Evolutionary conservation across 2,888 invertebrate genomes (phyloP), one percentile per base, ranked within the genome.

Genomic region (Lysandra bellargus): DNA sequence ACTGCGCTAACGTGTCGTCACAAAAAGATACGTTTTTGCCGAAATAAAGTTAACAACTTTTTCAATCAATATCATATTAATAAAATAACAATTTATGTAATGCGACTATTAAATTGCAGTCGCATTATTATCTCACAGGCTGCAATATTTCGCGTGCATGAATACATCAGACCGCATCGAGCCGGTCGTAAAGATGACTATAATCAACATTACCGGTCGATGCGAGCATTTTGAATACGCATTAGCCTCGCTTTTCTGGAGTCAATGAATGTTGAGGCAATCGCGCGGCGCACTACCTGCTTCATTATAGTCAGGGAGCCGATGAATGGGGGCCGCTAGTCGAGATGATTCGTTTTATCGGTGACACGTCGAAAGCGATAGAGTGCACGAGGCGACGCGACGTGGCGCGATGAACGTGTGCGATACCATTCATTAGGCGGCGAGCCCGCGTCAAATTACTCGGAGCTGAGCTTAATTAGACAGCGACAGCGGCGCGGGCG

Each of bases 391-490:
- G 80, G 80, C 79, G 74, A 79, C 89, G 89, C 85, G 87, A 89
- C 90, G 89, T 88, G 89, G 88, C 81, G 88, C 88, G 94, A 94
- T 94, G 91, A 90, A 93, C 92, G 94, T 93, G 93, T 93, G 91
- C 91, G 94, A 94, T 94, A 94, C 90, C 88, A 92, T 94, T 94
- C 94, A 94, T 94, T 94, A 94, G 90, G 88, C 89, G 88, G 88
- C 86, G 86, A 89, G 88, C 91, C 86, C 89, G 92, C 91, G 92
- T 94, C 94, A 93, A 94, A 94, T 94, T 94, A 94, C 92, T 89
- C 86, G 86, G 85, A 87, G 85, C 88, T 87, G 88, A 88, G 88
- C 87, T 91, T 94, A 94, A 94, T 94, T 94, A 94, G 92, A 91
- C 90, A 87, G 88, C 84, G 33, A 88, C 81, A 80, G 81, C 80